Percentiles rank a stretch among this genome's conserved stretches.
phyloP scores from a whole-genome alignment of 2,888 invertebrate genomes.

The Ceraclea dissimilis region DNA sequence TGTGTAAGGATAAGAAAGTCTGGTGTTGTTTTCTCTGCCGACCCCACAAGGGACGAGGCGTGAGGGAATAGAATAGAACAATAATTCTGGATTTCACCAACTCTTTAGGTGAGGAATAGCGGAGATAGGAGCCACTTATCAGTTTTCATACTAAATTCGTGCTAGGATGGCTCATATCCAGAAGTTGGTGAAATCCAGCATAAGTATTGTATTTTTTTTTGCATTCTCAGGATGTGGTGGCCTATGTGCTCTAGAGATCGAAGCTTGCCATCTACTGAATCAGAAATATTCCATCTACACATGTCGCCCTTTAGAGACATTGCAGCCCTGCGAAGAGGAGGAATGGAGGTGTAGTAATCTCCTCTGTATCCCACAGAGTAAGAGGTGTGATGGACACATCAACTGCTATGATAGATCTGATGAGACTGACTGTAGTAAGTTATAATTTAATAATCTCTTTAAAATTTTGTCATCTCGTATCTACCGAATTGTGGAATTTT shows the following conservation, averaged over 20 bases:
- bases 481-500: no score
- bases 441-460: not conserved
- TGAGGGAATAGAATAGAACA: no score
- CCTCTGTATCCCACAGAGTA: conserved; percentile 55
- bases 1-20: no score
- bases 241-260: conserved; percentile 53
- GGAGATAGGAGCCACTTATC: no score
- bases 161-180: no score
- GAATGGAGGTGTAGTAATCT: conserved; percentile 69
- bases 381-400: conserved; percentile 63
- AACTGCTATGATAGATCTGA: conserved; percentile 70
- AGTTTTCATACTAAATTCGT: no score
- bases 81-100: no score
- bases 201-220: not conserved
- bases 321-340: conserved; percentile 52
- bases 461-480: conserved; percentile 6
- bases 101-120: no score
- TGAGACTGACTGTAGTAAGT: conserved; percentile 64
- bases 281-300: conserved; percentile 44
- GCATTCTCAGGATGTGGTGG: conserved; percentile 54
- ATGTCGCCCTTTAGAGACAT: conserved; percentile 50
- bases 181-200: no score
- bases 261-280: conserved; percentile 57
- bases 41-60: no score
- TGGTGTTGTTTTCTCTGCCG: no score